Conservation (phyloP, 2,888 invertebrate genomes). For the Gryllus longicercus region DNA sequence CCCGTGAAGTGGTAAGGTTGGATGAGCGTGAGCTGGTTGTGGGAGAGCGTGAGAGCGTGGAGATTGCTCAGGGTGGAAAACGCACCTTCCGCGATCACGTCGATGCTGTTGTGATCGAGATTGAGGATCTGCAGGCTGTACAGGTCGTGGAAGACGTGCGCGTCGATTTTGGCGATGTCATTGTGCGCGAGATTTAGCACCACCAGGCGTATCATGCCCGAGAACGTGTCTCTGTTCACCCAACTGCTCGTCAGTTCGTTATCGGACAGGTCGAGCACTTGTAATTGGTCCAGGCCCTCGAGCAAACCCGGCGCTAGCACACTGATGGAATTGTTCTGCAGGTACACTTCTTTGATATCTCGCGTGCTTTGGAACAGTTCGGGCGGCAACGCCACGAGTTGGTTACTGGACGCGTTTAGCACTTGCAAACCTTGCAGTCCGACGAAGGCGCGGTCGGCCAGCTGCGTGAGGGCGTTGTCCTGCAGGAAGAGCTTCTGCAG, state of each 20-base stretch:
- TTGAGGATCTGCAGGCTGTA: conserved; percentile 71
- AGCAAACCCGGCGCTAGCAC: conserved; percentile 72
- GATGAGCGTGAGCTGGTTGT: conserved; percentile 66
- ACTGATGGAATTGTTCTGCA: conserved; percentile 73
- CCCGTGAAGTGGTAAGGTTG: conserved; percentile 69
- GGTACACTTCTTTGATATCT: conserved; percentile 66
- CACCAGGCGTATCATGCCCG: conserved; percentile 67
- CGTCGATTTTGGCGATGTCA: conserved; percentile 66
- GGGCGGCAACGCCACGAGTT: conserved; percentile 70
- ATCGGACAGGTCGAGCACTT: conserved; percentile 67
- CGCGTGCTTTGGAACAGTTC: conserved; percentile 72
- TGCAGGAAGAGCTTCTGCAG: conserved; percentile 68
- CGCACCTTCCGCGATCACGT: conserved; percentile 66
- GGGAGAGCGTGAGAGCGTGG: conserved; percentile 69
- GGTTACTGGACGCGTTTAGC: conserved; percentile 76
- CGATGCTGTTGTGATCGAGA: conserved; percentile 68
- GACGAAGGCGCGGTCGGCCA: conserved; percentile 71
- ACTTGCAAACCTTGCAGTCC: conserved; percentile 66
- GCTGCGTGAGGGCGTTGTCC: conserved; percentile 69
- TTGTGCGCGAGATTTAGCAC: conserved; percentile 73
- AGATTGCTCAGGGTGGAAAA: conserved; percentile 73
- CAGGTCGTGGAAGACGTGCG: conserved; percentile 68
- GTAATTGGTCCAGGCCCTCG: conserved; percentile 68
- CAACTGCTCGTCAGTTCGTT: conserved; percentile 75
- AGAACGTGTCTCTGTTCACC: conserved; percentile 74